Evolutionary conservation across 1,140 invertebrate species (phyloP), one percentile per base, ranked within the genome.

Genomic region (Temnothorax longispinosus): DNA sequence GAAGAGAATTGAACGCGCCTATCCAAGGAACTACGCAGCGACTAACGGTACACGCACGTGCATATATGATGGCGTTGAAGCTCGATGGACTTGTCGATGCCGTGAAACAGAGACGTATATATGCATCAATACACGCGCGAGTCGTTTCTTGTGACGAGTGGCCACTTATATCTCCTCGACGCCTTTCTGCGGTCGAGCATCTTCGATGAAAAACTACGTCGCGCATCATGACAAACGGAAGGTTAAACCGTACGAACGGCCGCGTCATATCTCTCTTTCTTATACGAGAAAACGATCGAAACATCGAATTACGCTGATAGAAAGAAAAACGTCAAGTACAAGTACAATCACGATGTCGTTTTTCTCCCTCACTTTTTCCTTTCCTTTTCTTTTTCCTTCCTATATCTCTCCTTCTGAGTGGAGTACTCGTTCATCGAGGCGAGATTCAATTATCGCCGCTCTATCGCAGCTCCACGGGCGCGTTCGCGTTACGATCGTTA

Each of bases 31-130:
- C 69, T 75, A 86, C 86, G 86, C 41, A 69, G 81, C 18, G 32
- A 18, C n/a, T 91, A 92, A 92, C 91, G 91, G 91, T 91, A 89
- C 75, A 56, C 76, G 82, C 58, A 72, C 84, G 80, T 84, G 85
- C 85, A 89, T 90, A 87, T 88, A 87, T 72, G 90, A 91, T 91
- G 88, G 90, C 89, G 65, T 78, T 75, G 82, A 52, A 77, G 56
- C 8, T 11, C 69, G 80, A 67, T 64, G 71, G 88, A 87, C 69
- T 84, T 62, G 80, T 75, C 80, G 69, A 84, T 75, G 72, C 54
- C 67, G 41, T 67, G 62, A 38, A 85, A 75, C 71, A 85, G 15
- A 65, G 27, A 47, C 82, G 77, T 65, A 67, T 27, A 85, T 67
- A 72, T 54, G 56, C 54, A 87, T 32, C 35, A n/a, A 38, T 21